These are phyloP conservation scores for Mus caroli DNA, from an alignment of 2,797 vertebrate species.

Conservation along the genomic window DNA sequence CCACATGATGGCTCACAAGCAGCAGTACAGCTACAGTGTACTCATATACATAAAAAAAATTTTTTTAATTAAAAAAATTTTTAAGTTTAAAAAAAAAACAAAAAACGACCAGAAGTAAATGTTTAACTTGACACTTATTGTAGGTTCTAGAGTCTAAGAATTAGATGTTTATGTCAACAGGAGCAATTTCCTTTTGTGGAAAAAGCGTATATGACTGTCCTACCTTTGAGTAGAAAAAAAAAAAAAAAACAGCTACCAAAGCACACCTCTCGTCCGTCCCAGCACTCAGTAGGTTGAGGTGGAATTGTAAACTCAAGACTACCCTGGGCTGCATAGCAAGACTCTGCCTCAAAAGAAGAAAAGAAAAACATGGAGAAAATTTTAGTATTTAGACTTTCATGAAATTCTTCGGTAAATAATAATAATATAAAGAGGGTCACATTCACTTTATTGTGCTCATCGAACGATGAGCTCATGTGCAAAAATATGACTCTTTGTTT, in stretches of 20 bases:
- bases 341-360: neutral
- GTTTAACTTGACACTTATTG: neutral
- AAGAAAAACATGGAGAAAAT: neutral
- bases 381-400: neutral
- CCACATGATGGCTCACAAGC: no score
- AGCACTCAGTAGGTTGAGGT: neutral
- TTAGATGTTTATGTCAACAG: neutral
- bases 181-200: neutral
- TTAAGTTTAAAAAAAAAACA: no score
- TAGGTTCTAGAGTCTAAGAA: neutral
- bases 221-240: neutral
- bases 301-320: neutral
- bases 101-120: neutral
- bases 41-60: no score
- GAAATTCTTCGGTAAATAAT: neutral
- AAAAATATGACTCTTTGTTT: neutral
- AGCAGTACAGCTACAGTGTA: no score
- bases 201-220: neutral
- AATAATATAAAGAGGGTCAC: neutral
- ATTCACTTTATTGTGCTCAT: neutral
- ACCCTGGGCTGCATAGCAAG: neutral
- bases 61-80: no score
- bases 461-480: neutral
- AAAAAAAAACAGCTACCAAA: neutral
- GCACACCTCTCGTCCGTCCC: neutral